These are phyloP conservation scores for Spodoptera picta DNA, from an alignment of 2,888 invertebrate genomes.

Conservation along the genomic window DNA sequence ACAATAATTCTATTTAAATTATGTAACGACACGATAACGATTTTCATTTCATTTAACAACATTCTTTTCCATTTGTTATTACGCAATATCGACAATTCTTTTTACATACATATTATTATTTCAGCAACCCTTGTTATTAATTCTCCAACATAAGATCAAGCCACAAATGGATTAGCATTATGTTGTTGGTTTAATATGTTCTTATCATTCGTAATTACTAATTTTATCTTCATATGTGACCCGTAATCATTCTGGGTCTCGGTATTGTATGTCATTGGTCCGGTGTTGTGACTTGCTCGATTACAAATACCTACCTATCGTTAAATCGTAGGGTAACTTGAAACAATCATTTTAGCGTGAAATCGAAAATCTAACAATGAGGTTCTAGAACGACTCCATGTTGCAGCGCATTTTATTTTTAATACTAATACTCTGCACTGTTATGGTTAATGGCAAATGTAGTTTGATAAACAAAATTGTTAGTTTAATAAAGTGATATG, in stretches of 20 bases:
- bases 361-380: slow-evolving; percentile 27
- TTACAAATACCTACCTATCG: slow-evolving; percentile 43
- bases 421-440: slow-evolving; percentile 16
- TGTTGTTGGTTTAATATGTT: slow-evolving; percentile 64
- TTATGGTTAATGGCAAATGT: slow-evolving; percentile 26
- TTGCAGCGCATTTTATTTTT: slow-evolving; percentile 29
- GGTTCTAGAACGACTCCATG: slow-evolving; percentile 12
- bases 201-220: slow-evolving; percentile 70
- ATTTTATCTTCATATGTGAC: slow-evolving; percentile 75
- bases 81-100: slow-evolving; percentile 18
- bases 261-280: slow-evolving; percentile 71
- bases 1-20: slow-evolving; percentile 33
- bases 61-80: slow-evolving; percentile 26
- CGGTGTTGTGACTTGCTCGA: slow-evolving; percentile 64
- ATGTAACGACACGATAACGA: slow-evolving; percentile 39
- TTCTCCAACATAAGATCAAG: slow-evolving; percentile 38
- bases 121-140: slow-evolving; percentile 6
- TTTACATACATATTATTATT: slow-evolving; percentile 11
- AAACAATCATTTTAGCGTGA: slow-evolving; percentile 37
- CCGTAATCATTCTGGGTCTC: slow-evolving; percentile 73
- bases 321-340: slow-evolving; percentile 32
- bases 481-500: slow-evolving; percentile 12
- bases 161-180: slow-evolving; percentile 60
- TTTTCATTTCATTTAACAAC: slow-evolving; percentile 37
- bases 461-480: slow-evolving; percentile 15